Evolutionary conservation across 2,797 vertebrate species (phyloP).

Genomic region (Trachurus trachurus): DNA sequence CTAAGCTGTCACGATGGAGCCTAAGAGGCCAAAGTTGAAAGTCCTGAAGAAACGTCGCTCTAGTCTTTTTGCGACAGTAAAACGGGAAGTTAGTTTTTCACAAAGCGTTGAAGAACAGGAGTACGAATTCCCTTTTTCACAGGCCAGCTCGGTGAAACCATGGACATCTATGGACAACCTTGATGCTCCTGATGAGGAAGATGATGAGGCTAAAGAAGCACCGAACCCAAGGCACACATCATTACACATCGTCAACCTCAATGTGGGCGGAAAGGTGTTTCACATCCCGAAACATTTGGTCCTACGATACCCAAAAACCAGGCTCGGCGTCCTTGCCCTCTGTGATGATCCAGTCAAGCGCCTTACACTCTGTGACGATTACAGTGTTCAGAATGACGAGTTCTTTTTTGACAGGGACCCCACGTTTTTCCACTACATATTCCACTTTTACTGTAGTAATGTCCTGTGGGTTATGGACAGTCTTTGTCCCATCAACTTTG

Average conservation of each 20-base stretch:
- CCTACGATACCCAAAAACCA: slow-evolving; percentile 86
- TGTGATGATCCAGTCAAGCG: slow-evolving; percentile 86
- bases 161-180: slow-evolving; percentile 92
- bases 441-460: slow-evolving; percentile 92
- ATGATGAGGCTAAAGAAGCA: slow-evolving; percentile 5
- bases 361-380: slow-evolving; percentile 92
- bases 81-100: slow-evolving; percentile 83
- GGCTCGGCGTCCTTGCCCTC: slow-evolving; percentile 89
- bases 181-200: slow-evolving; percentile 24
- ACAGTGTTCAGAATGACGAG: slow-evolving; percentile 89
- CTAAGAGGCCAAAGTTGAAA: slow-evolving; percentile 76
- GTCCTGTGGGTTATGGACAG: slow-evolving; percentile 93
- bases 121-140: slow-evolving; percentile 86
- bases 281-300: slow-evolving; percentile 85
- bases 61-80: slow-evolving; percentile 88
- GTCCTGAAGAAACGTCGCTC: slow-evolving; percentile 81
- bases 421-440: slow-evolving; percentile 91
- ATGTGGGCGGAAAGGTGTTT: slow-evolving; percentile 90
- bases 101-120: slow-evolving; percentile 80
- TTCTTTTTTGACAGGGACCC: slow-evolving; percentile 95
- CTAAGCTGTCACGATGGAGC: slow-evolving; percentile 71
- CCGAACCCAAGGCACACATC: slow-evolving; percentile 48
- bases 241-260: slow-evolving; percentile 87
- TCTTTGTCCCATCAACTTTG: slow-evolving; percentile 91
- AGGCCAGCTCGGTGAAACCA: slow-evolving; percentile 88